A percentile compares a stretch with the other conserved stretches of the same genome.
Evolutionary conservation across 1,140 invertebrate genomes (phyloP).

Genomic region (Berghia stephanieae): DNA sequence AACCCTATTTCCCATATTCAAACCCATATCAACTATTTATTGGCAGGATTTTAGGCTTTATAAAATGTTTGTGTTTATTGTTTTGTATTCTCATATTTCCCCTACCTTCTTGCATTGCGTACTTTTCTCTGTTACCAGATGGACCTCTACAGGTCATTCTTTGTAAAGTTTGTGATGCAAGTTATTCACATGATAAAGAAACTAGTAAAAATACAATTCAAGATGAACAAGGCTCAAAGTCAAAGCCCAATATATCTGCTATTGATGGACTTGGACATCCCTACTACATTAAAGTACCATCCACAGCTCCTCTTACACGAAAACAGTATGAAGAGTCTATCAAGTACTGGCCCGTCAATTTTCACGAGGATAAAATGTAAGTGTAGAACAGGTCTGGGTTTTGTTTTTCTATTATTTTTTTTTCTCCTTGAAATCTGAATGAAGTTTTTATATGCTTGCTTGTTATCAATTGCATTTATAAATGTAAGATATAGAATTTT

Average conservation of each 20-base stretch:
- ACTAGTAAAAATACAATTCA: background rate
- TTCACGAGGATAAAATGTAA: constrained; percentile 73
- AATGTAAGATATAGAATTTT: no score
- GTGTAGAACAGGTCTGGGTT: no score
- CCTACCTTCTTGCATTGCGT: no score
- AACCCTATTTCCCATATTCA: no score
- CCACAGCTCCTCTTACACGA: constrained; percentile 72
- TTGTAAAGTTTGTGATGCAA: background rate
- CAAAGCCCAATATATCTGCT: background rate
- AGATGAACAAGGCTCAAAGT: no score
- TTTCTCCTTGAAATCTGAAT: no score
- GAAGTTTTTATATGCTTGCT: no score
- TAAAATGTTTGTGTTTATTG: background rate
- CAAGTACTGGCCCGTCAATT: constrained; percentile 84
- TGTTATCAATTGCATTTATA: no score
- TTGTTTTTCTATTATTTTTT: no score
- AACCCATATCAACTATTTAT: background rate
- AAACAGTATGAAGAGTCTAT: constrained; percentile 75
- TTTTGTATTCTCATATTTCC: no score
- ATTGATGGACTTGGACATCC: constrained; percentile 34
- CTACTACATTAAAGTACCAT: constrained; percentile 70
- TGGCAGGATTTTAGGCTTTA: background rate
- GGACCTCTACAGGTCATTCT: constrained; percentile 20
- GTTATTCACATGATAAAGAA: background rate
- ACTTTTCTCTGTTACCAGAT: background rate